These are phyloP conservation scores for Apotomis capreana DNA, from an alignment of 2,888 invertebrate species.

Conservation along the genomic window DNA sequence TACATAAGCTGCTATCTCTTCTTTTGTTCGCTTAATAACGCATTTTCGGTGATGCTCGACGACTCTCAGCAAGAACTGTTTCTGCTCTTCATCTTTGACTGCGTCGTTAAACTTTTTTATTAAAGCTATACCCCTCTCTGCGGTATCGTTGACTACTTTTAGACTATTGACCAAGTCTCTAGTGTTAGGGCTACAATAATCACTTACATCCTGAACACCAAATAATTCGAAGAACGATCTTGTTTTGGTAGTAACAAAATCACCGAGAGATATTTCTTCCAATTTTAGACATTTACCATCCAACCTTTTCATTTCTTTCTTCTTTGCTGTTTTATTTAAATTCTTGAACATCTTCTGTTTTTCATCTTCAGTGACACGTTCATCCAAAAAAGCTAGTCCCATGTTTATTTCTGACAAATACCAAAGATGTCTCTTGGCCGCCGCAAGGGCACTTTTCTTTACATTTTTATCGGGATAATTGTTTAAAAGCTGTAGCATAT, in stretches of 20 bases:
- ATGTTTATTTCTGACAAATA: slow-evolving; percentile 2
- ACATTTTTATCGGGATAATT: background rate
- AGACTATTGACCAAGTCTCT: background rate
- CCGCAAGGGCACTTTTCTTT: background rate
- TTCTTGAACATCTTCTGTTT: no score
- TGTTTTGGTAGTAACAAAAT: slow-evolving; percentile 3
- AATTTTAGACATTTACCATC: background rate
- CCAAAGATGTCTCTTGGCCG: slow-evolving; percentile 5
- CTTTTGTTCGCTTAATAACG: slow-evolving; percentile 17
- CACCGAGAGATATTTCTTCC: background rate
- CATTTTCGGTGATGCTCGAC: slow-evolving; percentile 18
- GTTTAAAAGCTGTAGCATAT: no score
- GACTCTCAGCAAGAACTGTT: slow-evolving; percentile 15
- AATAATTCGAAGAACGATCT: background rate
- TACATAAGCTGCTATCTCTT: background rate
- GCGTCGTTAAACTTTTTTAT: background rate
- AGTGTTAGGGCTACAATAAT: background rate
- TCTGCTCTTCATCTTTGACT: slow-evolving; percentile 12
- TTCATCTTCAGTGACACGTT: background rate
- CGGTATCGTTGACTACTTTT: background rate
- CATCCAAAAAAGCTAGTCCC: slow-evolving; percentile 10
- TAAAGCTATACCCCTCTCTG: no score
- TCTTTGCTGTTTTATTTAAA: background rate
- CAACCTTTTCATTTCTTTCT: slow-evolving; percentile 1
- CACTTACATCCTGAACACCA: background rate